Base-by-base conservation (phyloP, 53 echinoderm and acorn worm species). In the Luidia sarsii region DNA sequence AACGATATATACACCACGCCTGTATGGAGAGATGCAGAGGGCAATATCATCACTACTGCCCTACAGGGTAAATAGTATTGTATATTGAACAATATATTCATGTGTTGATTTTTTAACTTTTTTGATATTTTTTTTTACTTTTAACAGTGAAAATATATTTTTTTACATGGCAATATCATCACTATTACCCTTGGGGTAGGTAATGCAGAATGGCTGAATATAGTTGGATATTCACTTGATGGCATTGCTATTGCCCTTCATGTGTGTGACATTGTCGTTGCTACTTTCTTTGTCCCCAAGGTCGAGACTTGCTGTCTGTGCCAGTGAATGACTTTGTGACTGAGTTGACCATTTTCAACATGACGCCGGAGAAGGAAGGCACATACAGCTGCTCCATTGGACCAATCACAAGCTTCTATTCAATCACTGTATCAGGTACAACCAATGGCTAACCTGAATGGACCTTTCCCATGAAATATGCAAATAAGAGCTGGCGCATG, bases 361-460 rank as follows among this genome's bases (percentile, higher is more conserved):
- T 95, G 64, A 68, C 83, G 9, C 87, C 87, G 16, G 68, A 65
- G 24, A 63, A 89, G 23, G 67, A 84, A n/a, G 94, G 94, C 25
- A 36, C 65, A 13, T 91, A 91, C 41, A 85, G 82, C 39, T 94
- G 94, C 32, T 65, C 81, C 25, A 86, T 89, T 6, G 91, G 88
- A 13, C 85, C 91, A 19, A 50, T 85, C 10, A 81, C 88, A 16
- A 91, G 81, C 48, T 51, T 65, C 45, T 91, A 89, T 71, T 56
- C 73, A 19, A 33, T 94, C 48, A 52, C 80, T 16, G 83, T 90
- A 19, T 62, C 71, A 77, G 62, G 94, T 94, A 77, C 80, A n/a
- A n/a, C n/a, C n/a, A n/a, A n/a, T n/a, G n/a, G n/a, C n/a, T n/a
- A n/a, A n/a, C n/a, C n/a, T n/a, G n/a, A n/a, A n/a, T n/a, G n/a